phyloP scores from a whole-genome alignment of 1,140 invertebrate species.

The Stegodyphus dumicola region DNA sequence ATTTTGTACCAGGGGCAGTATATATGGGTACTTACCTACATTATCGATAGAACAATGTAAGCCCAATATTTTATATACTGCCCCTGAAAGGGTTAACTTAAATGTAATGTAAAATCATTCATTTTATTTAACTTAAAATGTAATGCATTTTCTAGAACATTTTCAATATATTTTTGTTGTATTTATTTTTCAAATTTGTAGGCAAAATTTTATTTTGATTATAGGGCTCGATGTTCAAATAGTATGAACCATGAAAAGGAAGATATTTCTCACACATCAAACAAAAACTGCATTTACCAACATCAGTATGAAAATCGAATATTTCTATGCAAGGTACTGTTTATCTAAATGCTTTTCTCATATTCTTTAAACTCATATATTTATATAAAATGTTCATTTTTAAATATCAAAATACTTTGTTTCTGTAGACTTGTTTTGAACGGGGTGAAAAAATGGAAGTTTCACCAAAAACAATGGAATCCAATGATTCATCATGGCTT shows the following conservation, averaged over 20 bases:
- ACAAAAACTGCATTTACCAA: slow-evolving; percentile 76
- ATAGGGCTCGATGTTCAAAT: slow-evolving; percentile 73
- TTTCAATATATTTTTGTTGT: too few species aligned
- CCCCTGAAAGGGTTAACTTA: too few species aligned
- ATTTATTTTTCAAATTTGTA: too few species aligned
- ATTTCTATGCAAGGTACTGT: slow-evolving; percentile 75
- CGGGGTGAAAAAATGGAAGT: slow-evolving; percentile 77
- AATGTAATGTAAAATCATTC: too few species aligned
- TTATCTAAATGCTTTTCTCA: neutral
- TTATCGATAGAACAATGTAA: too few species aligned
- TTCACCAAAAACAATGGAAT: slow-evolving; percentile 73
- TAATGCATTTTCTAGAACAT: too few species aligned
- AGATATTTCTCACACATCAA: slow-evolving; percentile 74
- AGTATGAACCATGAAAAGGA: slow-evolving; percentile 84
- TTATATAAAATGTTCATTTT: neutral
- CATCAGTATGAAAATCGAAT: slow-evolving; percentile 83
- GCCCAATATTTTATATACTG: too few species aligned
- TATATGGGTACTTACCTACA: too few species aligned
- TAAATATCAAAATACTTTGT: neutral
- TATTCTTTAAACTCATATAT: neutral
- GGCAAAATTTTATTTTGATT: neutral
- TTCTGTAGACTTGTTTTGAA: slow-evolving; percentile 70
- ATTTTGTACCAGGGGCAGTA: too few species aligned
- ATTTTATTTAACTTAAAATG: too few species aligned
- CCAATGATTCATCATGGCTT: slow-evolving; percentile 77